Conservation (phyloP, 2,113 vertebrate species). For the Abramis brama region DNA sequence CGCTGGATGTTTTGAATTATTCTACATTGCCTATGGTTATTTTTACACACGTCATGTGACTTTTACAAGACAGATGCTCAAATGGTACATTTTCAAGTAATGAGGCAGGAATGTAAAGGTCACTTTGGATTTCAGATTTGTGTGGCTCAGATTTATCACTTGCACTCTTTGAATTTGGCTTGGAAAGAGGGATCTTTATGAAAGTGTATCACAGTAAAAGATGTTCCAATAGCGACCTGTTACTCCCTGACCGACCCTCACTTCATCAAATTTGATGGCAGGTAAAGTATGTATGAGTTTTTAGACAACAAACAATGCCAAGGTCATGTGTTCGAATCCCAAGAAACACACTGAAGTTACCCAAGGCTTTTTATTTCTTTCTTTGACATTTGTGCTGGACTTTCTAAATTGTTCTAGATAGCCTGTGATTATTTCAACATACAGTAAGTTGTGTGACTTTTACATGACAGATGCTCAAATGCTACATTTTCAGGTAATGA, state of each 20-base stretch:
- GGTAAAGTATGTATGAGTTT: neutral
- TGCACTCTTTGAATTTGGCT: neutral
- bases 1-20: neutral
- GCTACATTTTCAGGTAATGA: conserved; percentile 33
- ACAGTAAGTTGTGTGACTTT: conserved; percentile 10
- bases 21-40: neutral
- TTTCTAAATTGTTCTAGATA: neutral
- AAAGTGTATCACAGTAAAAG: conserved; percentile 75
- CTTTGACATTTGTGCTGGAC: neutral
- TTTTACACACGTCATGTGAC: neutral
- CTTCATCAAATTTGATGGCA: conserved; percentile 69
- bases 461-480: conserved; percentile 35
- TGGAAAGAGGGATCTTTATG: conserved; percentile 22
- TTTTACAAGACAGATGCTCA: neutral
- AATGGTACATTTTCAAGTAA: conserved; percentile 23
- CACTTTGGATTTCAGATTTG: conserved; percentile 20
- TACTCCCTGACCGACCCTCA: conserved; percentile 82
- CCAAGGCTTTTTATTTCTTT: neutral
- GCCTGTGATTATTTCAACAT: neutral
- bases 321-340: neutral
- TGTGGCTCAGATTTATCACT: neutral
- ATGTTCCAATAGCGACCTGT: conserved; percentile 80
- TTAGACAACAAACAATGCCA: neutral
- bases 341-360: neutral
- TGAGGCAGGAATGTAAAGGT: conserved; percentile 21